These are phyloP conservation scores for Drosophila dives DNA, from an alignment of 2,888 invertebrate species.

Conservation along the genomic window DNA sequence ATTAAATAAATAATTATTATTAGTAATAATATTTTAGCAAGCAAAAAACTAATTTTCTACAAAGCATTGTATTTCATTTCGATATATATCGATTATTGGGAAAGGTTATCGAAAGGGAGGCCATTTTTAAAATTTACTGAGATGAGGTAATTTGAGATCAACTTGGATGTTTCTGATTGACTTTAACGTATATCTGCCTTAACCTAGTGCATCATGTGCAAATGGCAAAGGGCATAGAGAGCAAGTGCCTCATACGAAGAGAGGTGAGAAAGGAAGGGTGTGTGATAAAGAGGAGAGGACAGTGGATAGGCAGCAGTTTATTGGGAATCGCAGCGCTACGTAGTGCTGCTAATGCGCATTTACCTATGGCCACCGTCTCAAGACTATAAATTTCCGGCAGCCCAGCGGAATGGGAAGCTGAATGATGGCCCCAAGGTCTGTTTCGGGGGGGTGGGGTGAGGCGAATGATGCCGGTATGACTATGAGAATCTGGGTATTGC, in stretches of 20 bases:
- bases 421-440: conserved; percentile 8
- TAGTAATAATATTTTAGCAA: neutral
- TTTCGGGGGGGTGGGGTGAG: neutral
- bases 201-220: conserved; percentile 37
- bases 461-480: conserved; percentile 2
- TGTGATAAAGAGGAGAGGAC: too few species aligned
- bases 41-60: neutral
- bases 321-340: conserved; percentile 27
- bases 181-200: neutral
- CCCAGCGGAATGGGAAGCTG: conserved; percentile 10
- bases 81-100: neutral
- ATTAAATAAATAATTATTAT: too few species aligned
- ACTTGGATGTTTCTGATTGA: neutral
- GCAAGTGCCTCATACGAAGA: neutral
- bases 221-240: neutral
- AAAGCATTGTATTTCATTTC: too few species aligned
- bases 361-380: conserved; percentile 60
- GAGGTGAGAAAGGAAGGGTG: neutral
- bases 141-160: too few species aligned
- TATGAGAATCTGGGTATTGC: conserved; percentile 18
- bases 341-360: conserved; percentile 67
- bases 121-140: neutral
- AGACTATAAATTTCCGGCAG: conserved; percentile 72
- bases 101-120: neutral
- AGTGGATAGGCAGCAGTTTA: conserved; percentile 7